Evolutionary conservation across 37 sponge, comb jelly and placozoan species (phyloP), one percentile per base, ranked within the genome.

Genomic region (Tethya wilhelma): DNA sequence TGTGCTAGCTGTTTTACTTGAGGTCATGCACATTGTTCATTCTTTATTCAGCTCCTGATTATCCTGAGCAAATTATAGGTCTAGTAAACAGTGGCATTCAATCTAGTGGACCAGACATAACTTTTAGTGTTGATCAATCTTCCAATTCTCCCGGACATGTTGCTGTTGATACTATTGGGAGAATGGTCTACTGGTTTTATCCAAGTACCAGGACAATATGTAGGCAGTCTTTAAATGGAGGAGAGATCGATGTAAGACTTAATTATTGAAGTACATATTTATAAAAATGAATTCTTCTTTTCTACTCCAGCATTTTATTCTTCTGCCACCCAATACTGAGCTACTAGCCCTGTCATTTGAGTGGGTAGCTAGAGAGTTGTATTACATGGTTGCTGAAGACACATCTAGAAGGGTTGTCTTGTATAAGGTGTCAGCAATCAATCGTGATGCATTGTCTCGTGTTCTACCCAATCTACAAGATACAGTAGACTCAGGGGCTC

Each of bases 61-160:
- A 71, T 69, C 88, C 88, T 28, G 70, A 30, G 25, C 59, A 87
- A 14, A 14, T 87, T n/a, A 23, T 87, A 20, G 74, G 41, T 5
- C 22, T 75, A 0, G 63, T 32, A 4, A 22, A 9, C 0, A 28
- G n/a, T 44, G 55, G 58, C 4, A 23, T 37, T 28, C 20, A 28
- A 7, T 30, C 60, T 17, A 26, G 29, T 66, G 67, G 79, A 31
- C 71, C 38, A 11, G 45, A 36, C 56, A 36, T 28, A 38, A 39
- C 74, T 12, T 28, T 22, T n/a, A n/a, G n/a, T n/a, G n/a, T n/a
- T n/a, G 20, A 29, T 25, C 38, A 9, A 1, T 33, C 73, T 17
- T 23, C 59, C 9, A 32, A 38, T 41, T 26, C 63, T 17, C 73
- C 53, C 26, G 55, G 22, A 11, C 82, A 76, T 8, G 20, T 87